phyloP scores from a whole-genome alignment of 2,888 invertebrate species.

The Folsomia candida region DNA sequence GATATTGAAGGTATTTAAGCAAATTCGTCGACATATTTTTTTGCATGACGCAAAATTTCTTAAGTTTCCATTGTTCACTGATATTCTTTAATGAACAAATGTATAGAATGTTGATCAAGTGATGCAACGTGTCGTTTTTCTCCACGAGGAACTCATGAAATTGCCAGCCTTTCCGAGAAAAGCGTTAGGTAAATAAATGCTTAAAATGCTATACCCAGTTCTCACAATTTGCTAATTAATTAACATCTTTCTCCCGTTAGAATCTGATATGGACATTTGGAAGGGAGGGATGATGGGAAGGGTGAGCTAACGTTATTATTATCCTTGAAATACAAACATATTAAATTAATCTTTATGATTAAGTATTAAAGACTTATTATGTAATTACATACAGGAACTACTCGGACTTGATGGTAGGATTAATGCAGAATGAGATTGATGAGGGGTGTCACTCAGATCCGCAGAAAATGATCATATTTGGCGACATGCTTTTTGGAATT shows the following conservation, averaged over 20 bases:
- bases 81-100: too few species aligned
- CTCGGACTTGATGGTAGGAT: conserved; percentile 85
- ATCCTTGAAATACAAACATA: neutral
- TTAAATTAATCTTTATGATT: neutral
- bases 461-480: too few species aligned
- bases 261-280: conserved; percentile 91
- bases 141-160: conserved; percentile 98
- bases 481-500: too few species aligned
- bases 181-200: too few species aligned
- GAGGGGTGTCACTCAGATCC: too few species aligned
- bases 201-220: too few species aligned
- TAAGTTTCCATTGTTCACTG: too few species aligned
- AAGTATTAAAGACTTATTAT: neutral
- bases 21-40: too few species aligned
- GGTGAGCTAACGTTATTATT: conserved; percentile 55
- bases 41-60: too few species aligned
- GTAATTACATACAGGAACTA: conserved; percentile 63
- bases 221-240: neutral
- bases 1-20: too few species aligned
- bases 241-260: too few species aligned
- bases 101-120: conserved; percentile 87
- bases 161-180: conserved; percentile 96
- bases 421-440: too few species aligned
- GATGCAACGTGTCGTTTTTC: conserved; percentile 93
- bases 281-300: conserved; percentile 85